A percentile compares a stretch with the other conserved stretches of the same genome.
phyloP scores from a whole-genome alignment of 30 jellyfish, hydroid and myxozoan genomes.

The Cassiopea xamachana region DNA sequence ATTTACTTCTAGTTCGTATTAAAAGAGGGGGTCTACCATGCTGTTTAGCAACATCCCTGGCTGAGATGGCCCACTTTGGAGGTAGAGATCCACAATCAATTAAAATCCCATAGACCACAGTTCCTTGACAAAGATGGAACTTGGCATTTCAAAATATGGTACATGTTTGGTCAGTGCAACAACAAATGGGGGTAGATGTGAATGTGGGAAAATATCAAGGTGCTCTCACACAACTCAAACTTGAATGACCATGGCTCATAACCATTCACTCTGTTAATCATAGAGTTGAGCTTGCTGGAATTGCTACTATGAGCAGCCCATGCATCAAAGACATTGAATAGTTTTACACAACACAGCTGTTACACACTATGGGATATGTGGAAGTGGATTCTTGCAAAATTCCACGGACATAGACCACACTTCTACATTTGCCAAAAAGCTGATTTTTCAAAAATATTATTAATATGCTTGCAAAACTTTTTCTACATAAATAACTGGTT shows the following conservation, averaged over 20 bases:
- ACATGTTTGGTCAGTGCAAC: constrained; percentile 52
- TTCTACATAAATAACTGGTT: no score
- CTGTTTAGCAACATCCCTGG: constrained; percentile 45
- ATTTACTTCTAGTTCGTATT: constrained; percentile 20
- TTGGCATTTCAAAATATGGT: constrained; percentile 20
- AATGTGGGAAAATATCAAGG: constrained; percentile 50
- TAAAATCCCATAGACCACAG: constrained; percentile 9
- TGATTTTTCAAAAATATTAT: no score
- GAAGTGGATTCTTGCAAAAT: no score
- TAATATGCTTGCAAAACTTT: no score
- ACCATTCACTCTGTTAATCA: constrained; percentile 54
- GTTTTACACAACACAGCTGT: not conserved
- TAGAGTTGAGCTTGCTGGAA: constrained; percentile 53
- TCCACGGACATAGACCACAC: not conserved
- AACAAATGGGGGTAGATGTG: constrained; percentile 51
- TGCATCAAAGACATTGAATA: constrained; percentile 19
- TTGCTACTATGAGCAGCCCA: constrained; percentile 30
- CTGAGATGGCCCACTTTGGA: constrained; percentile 45
- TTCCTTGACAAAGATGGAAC: constrained; percentile 38
- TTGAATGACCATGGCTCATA: constrained; percentile 53
- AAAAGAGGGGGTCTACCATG: constrained; percentile 56
- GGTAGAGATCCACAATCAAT: constrained; percentile 61
- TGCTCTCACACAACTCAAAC: constrained; percentile 39
- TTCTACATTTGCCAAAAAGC: no score
- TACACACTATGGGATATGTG: not conserved